These are phyloP conservation scores for Azorinus chamasolen DNA, from an alignment of 2,888 invertebrate genomes.

Conservation along the genomic window DNA sequence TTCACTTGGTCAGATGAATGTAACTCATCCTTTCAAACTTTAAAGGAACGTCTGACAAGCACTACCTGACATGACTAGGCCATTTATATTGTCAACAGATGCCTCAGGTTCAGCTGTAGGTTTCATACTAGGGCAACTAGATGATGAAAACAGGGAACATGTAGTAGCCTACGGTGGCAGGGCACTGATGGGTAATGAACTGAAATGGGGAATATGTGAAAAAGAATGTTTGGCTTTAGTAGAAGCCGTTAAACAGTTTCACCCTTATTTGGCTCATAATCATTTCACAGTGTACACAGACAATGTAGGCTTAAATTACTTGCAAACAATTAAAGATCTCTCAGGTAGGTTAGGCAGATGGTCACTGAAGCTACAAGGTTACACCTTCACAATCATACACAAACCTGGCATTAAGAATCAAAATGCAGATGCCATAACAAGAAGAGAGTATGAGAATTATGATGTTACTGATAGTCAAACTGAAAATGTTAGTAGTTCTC, in stretches of 20 bases:
- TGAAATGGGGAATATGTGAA: conserved; percentile 42
- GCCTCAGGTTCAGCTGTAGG: conserved; percentile 54
- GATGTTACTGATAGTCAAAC: too few species aligned
- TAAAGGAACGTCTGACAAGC: conserved; percentile 69
- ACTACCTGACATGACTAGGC: conserved; percentile 59
- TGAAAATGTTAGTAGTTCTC: too few species aligned
- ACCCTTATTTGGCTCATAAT: conserved; percentile 38
- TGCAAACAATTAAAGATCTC: conserved; percentile 48
- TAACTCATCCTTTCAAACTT: conserved; percentile 45
- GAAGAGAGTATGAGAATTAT: background rate
- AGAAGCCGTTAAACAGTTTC: conserved; percentile 54
- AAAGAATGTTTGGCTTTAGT: conserved; percentile 59
- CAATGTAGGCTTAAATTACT: conserved; percentile 38
- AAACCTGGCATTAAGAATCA: conserved; percentile 19
- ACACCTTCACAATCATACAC: conserved; percentile 30
- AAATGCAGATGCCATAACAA: conserved; percentile 38
- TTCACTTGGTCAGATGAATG: conserved; percentile 56
- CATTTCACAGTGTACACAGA: conserved; percentile 58
- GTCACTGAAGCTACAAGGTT: conserved; percentile 58
- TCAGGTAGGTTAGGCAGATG: conserved; percentile 55
- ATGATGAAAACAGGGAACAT: conserved; percentile 31
- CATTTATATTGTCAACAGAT: conserved; percentile 62
- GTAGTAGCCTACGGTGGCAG: conserved; percentile 58
- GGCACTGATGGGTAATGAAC: conserved; percentile 39
- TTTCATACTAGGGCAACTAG: conserved; percentile 56